Percentiles rank a stretch among this genome's conserved stretches.
These are phyloP conservation scores for Drosophila limbata DNA, from an alignment of 2,888 invertebrate genomes.

Conservation along the genomic window DNA sequence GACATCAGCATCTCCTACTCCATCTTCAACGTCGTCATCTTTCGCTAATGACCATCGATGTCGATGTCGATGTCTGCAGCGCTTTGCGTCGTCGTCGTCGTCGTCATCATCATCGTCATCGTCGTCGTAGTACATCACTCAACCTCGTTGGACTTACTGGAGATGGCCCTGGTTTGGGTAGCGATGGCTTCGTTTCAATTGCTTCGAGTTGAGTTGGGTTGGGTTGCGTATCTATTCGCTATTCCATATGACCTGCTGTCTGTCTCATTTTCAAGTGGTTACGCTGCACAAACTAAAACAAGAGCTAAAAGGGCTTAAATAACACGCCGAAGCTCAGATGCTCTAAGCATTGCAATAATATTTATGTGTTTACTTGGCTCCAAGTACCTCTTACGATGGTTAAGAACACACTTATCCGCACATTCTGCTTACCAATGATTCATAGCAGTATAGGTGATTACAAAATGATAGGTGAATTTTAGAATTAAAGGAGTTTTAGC, in stretches of 20 bases:
- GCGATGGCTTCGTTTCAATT: conserved; percentile 18
- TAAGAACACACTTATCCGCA: neutral
- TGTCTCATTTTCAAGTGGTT: conserved; percentile 61
- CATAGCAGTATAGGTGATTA: neutral
- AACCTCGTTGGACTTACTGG: conserved; percentile 49
- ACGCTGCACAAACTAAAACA: conserved; percentile 51
- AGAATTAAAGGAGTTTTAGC: neutral
- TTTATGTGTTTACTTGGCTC: conserved; percentile 4
- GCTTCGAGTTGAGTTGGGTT: conserved; percentile 11
- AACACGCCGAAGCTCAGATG: conserved; percentile 20
- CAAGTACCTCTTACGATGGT: neutral
- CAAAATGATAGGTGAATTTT: neutral
- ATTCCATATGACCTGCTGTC: conserved; percentile 52
- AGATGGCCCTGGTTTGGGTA: conserved; percentile 26
- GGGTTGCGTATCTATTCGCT: conserved; percentile 30
- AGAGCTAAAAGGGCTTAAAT: conserved; percentile 4
- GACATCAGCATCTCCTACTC: conserved; percentile 53
- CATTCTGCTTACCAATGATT: neutral
- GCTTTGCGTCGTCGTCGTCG: conserved; percentile 20
- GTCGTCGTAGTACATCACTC: conserved; percentile 71
- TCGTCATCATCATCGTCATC: conserved; percentile 1
- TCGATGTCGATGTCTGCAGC: conserved; percentile 55
- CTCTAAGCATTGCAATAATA: conserved; percentile 15
- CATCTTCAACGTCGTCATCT: conserved; percentile 67
- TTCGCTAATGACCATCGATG: conserved; percentile 80